Evolutionary conservation across 2,797 vertebrate species (phyloP).

Genomic region (Fringilla coelebs): DNA sequence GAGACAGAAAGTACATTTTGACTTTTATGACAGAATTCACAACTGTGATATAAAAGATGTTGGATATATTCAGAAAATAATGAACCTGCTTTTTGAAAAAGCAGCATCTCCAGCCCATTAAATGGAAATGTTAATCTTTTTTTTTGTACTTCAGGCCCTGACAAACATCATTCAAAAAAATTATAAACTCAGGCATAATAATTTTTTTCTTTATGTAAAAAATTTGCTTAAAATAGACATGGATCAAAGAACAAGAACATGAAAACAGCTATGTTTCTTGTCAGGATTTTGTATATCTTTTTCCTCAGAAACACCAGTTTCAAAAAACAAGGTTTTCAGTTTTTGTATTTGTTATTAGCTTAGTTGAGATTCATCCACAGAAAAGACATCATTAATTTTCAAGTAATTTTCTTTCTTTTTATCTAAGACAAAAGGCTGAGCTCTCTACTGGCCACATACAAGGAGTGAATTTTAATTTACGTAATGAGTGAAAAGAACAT

Average conservation of each 20-base stretch:
- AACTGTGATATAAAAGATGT: neutral
- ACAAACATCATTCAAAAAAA: neutral
- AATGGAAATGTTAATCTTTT: neutral
- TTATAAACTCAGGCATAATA: neutral
- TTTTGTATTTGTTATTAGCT: neutral
- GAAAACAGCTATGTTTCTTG: neutral
- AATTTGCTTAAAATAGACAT: neutral
- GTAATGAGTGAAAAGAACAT: constrained; percentile 9
- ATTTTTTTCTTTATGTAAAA: neutral
- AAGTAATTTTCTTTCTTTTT: constrained; percentile 14
- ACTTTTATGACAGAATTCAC: neutral
- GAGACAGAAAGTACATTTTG: neutral
- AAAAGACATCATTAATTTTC: constrained; percentile 46
- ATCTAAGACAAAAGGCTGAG: neutral
- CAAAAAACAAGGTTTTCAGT: neutral
- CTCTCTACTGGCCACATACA: neutral
- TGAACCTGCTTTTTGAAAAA: neutral
- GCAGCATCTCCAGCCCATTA: neutral
- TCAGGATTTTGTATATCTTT: neutral
- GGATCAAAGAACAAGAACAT: constrained; percentile 9
- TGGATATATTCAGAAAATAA: neutral
- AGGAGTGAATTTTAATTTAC: constrained; percentile 53
- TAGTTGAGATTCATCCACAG: neutral
- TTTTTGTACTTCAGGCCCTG: neutral
- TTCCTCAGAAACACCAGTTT: neutral